A percentile compares a stretch with the other conserved stretches of the same genome.
phyloP scores from a whole-genome alignment of 2,888 invertebrate genomes.

The Ornithoptera alexandrae region DNA sequence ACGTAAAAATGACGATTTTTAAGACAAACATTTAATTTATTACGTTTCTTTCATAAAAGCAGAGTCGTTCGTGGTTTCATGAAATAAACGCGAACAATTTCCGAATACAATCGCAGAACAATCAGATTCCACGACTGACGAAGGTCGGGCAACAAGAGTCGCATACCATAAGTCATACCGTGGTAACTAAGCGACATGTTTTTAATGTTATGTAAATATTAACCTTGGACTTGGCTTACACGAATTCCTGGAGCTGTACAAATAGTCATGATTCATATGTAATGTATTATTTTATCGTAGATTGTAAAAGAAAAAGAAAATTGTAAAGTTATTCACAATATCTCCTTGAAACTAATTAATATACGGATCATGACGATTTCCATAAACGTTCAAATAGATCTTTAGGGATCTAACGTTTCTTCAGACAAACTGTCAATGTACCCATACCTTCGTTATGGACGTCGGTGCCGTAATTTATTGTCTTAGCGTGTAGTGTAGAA shows the following conservation, averaged over 20 bases:
- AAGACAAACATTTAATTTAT: background rate
- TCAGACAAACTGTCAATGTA: too few species aligned
- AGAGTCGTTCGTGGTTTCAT: constrained; percentile 3
- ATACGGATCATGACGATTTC: too few species aligned
- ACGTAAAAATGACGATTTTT: too few species aligned
- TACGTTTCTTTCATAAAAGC: background rate
- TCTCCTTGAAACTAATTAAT: too few species aligned
- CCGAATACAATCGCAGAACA: constrained; percentile 6
- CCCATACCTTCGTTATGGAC: too few species aligned
- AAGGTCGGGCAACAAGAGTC: constrained; percentile 7
- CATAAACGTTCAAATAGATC: too few species aligned
- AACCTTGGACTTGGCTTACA: constrained; percentile 11
- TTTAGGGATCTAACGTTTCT: too few species aligned
- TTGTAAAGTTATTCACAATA: too few species aligned
- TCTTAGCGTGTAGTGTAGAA: too few species aligned
- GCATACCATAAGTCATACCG: constrained; percentile 7
- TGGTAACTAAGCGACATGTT: constrained; percentile 2
- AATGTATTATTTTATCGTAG: background rate
- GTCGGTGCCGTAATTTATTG: too few species aligned
- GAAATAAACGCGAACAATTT: constrained; percentile 9
- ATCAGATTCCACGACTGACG: constrained; percentile 1
- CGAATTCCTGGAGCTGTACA: background rate
- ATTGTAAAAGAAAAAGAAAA: background rate
- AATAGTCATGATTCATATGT: background rate
- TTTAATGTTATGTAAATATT: constrained; percentile 23